Base-by-base conservation (phyloP, 1,140 invertebrate genomes). In the Meloidogyne chitwoodi region DNA sequence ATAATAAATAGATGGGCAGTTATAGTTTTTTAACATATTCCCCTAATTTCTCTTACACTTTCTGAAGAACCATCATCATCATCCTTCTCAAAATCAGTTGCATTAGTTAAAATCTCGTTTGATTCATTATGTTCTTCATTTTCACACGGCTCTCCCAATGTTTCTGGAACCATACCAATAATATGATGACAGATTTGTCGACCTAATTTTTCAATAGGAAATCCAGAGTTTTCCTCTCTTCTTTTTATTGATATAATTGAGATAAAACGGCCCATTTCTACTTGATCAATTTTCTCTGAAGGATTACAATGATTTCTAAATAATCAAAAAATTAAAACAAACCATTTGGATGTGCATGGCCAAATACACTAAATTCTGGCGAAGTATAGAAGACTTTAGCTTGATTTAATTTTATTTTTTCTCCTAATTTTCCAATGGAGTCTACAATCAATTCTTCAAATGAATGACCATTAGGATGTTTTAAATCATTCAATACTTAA, bases 151-250 rank as follows among this genome's bases (percentile, higher is more conserved):
- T 77, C 61, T 56, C 81, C 83, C n/a, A 87, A 81, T 24, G 74
- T 29, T 75, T 83, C 77, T 12, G 85, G 80, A 27, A 64, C 48
- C 84, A 87, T 85, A 73, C 84, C 84, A 63, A 85, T 85, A 67
- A 85, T 87, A 70, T 85, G 84, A 41, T 87, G 85, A 44, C 83
- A 87, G 27, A 87, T 75, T 44, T 86, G 85, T 24, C 70, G 38
- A 24, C 75, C 85, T 10, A 85, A 67, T 68, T 79, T 75, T n/a
- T 76, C 77, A 5, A 74, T 77, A 1, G 82, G 81, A 24, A 81
- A 86, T 29, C 26, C 19, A 27, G 72, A 44, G 22, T 44, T 63
- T 24, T 70, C 44, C 29, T 74, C 65, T 22, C 67, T 64, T 27
- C 79, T 75, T 6, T 69, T 75, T 14, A 85, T 67, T 12, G 75